phyloP scores from a whole-genome alignment of 2,888 invertebrate genomes.

The Rhogogaster chlorosoma region DNA sequence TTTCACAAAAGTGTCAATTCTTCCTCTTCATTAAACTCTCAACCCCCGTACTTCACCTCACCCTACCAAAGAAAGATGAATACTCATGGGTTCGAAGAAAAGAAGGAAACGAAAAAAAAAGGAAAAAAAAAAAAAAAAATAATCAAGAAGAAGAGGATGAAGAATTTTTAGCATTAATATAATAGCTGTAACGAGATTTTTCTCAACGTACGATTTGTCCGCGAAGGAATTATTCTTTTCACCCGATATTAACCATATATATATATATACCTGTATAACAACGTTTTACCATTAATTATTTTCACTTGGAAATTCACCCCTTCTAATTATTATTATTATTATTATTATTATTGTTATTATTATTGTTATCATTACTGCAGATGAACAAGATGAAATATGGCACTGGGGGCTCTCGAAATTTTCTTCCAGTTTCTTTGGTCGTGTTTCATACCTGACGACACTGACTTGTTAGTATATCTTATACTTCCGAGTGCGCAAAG shows the following conservation, averaged over 20 bases:
- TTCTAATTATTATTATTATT: not conserved
- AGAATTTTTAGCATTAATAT: not conserved
- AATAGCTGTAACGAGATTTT: not conserved
- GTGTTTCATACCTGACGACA: not conserved
- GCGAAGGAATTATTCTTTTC: not conserved
- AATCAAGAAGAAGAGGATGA: not conserved
- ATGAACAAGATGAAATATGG: not conserved
- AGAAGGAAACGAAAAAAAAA: too few relatives aligned
- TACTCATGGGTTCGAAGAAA: not conserved
- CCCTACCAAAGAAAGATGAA: not conserved
- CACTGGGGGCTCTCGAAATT: not conserved
- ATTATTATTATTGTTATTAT: not conserved
- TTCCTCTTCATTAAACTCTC: conserved; percentile 7
- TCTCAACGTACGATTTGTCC: not conserved
- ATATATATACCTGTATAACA: not conserved
- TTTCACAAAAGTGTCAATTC: conserved; percentile 22
- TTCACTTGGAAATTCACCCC: not conserved
- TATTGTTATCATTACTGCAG: not conserved
- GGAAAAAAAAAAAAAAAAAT: not conserved
- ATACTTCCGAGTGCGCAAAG: not conserved
- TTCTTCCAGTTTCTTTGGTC: not conserved
- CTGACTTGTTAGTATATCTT: not conserved
- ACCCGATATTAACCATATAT: not conserved
- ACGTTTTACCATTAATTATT: not conserved
- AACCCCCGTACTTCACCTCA: not conserved